Percentiles rank a stretch among this genome's conserved stretches.
These are phyloP conservation scores for Laticauda laticaudata DNA, from an alignment of 2,113 vertebrate species.

Conservation along the genomic window DNA sequence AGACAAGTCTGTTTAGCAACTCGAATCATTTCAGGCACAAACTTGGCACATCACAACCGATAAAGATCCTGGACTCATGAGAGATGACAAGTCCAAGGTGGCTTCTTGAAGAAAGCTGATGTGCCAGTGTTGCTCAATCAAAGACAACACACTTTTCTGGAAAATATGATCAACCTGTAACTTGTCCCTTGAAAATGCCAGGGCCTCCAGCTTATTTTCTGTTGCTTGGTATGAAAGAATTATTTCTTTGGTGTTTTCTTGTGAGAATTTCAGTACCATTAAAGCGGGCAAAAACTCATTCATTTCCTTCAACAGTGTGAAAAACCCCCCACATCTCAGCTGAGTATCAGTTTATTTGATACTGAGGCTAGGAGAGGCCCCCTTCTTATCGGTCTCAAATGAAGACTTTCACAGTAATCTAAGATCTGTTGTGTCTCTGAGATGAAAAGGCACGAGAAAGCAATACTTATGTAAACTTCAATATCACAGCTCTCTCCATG, in stretches of 20 bases:
- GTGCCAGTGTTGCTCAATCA: neutral
- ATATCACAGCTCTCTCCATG: neutral
- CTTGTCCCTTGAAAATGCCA: neutral
- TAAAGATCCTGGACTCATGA: neutral
- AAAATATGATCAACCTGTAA: neutral
- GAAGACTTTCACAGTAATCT: conserved; percentile 7
- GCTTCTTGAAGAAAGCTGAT: neutral
- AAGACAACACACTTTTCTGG: neutral
- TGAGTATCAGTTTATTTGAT: conserved; percentile 16
- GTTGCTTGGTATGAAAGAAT: neutral
- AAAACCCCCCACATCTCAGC: neutral
- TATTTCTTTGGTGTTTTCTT: neutral
- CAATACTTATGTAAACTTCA: conserved; percentile 22
- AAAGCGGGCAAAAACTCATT: neutral
- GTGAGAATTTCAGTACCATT: neutral
- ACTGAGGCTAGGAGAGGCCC: neutral
- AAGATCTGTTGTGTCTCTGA: neutral
- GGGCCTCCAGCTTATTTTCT: neutral
- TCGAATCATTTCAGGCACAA: neutral
- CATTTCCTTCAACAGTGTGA: neutral
- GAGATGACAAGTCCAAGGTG: neutral
- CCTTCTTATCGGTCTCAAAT: neutral
- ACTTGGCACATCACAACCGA: conserved; percentile 2
- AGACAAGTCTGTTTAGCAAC: conserved; percentile 16
- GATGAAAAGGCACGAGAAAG: conserved; percentile 3